Conservation (phyloP, 53 echinoderm and acorn worm genomes). For the Temnopleurus reevesii region DNA sequence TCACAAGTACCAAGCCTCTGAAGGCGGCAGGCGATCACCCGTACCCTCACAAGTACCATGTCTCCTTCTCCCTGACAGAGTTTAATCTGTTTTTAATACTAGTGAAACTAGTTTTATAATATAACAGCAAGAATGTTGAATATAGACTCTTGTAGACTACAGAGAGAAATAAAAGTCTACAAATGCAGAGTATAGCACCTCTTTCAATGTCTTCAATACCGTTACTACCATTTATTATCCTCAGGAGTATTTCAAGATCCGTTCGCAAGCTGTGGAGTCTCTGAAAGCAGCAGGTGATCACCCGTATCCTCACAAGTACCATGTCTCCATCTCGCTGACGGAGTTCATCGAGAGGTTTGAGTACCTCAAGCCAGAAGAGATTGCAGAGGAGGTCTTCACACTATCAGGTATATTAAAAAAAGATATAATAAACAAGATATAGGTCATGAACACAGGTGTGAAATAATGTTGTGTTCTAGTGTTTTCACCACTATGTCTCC, state of each 20-base stretch:
- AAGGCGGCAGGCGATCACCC: slow-evolving; percentile 84
- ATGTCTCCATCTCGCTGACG: slow-evolving; percentile 78
- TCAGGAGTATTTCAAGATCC: slow-evolving; percentile 95
- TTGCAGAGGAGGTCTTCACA: slow-evolving; percentile 64
- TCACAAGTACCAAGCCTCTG: slow-evolving; percentile 37
- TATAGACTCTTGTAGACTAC: no score
- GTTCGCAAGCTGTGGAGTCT: slow-evolving; percentile 81
- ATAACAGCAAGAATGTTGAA: no score
- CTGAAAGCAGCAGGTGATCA: slow-evolving; percentile 76
- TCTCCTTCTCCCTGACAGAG: background rate
- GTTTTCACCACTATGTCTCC: no score
- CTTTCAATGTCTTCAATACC: no score
- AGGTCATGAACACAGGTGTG: no score
- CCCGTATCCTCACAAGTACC: slow-evolving; percentile 94
- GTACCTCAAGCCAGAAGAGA: slow-evolving; percentile 68
- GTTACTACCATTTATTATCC: background rate
- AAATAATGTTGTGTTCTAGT: no score
- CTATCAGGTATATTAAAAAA: slow-evolving; percentile 93
- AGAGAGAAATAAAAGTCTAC: no score
- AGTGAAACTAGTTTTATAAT: no score
- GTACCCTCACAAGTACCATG: background rate
- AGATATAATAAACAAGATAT: no score
- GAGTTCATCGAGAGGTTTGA: slow-evolving; percentile 78
- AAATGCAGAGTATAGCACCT: no score
- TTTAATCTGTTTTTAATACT: no score